Conservation (phyloP, 2,888 invertebrate genomes). For the Chymomyza procnemis region DNA sequence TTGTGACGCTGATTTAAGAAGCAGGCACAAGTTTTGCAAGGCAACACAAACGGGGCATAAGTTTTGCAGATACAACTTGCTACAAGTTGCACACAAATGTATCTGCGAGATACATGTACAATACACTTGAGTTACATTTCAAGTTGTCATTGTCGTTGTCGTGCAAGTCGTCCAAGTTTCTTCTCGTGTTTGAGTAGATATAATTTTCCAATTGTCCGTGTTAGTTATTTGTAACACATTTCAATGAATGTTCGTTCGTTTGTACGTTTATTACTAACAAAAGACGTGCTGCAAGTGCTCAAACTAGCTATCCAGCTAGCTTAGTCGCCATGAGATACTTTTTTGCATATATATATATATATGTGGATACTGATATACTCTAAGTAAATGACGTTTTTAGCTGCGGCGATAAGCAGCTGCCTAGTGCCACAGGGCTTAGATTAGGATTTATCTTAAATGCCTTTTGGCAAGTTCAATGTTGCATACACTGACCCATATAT, state of each 20-base stretch:
- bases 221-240: slow-evolving; percentile 55
- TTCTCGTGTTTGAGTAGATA: slow-evolving; percentile 31
- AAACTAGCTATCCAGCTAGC: background rate
- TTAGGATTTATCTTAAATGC: background rate
- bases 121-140: slow-evolving; percentile 63
- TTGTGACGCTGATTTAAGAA: slow-evolving; percentile 64
- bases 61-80: slow-evolving; percentile 18
- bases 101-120: slow-evolving; percentile 20
- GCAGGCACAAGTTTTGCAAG: slow-evolving; percentile 31
- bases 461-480: background rate
- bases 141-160: background rate
- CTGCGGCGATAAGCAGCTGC: background rate
- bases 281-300: slow-evolving; percentile 9
- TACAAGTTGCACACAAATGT: background rate
- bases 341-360: too few relatives aligned
- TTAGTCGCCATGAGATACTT: background rate
- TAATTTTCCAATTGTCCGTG: slow-evolving; percentile 66
- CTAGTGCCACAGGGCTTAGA: background rate
- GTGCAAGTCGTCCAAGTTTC: background rate
- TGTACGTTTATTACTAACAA: background rate
- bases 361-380: background rate
- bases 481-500: background rate
- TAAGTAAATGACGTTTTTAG: background rate
- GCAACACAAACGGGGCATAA: background rate
- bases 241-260: slow-evolving; percentile 29